These are phyloP conservation scores for Xestoiulus laeticollis DNA, from an alignment of 2,888 invertebrate species.

Conservation along the genomic window DNA sequence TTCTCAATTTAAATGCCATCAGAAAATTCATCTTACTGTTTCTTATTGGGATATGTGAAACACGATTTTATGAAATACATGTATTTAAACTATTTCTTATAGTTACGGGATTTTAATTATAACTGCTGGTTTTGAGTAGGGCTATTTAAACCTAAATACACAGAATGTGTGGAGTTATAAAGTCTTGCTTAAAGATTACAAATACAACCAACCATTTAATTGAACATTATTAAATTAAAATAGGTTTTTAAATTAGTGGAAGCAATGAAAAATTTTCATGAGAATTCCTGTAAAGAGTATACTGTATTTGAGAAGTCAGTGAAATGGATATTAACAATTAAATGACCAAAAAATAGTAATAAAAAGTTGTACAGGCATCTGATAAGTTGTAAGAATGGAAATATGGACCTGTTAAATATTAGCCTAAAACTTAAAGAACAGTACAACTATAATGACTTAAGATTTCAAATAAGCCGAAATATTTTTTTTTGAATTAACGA, in stretches of 20 bases:
- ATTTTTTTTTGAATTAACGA: not conserved
- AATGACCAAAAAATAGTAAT: not conserved
- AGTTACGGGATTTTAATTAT: not conserved
- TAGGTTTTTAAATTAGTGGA: not conserved
- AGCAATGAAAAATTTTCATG: not conserved
- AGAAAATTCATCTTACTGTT: not conserved
- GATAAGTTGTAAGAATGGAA: not conserved
- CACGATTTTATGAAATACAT: not conserved
- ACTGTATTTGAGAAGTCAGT: not conserved
- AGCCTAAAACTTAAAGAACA: not conserved
- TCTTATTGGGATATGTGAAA: not conserved
- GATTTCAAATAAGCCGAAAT: not conserved
- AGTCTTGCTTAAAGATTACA: not conserved
- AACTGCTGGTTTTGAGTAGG: not conserved
- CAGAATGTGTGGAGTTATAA: not conserved
- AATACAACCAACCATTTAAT: not conserved
- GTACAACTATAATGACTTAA: not conserved
- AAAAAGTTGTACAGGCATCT: not conserved
- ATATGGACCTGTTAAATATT: not conserved
- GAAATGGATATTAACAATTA: not conserved
- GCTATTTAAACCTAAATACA: not conserved
- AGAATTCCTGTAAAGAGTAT: not conserved
- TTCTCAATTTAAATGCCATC: not conserved
- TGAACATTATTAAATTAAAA: not conserved
- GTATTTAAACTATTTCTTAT: slow-evolving; percentile 18